Percentiles rank a stretch among this genome's conserved stretches.
phyloP scores from a whole-genome alignment of 1,140 invertebrate genomes.

The Trichogramma pretiosum region DNA sequence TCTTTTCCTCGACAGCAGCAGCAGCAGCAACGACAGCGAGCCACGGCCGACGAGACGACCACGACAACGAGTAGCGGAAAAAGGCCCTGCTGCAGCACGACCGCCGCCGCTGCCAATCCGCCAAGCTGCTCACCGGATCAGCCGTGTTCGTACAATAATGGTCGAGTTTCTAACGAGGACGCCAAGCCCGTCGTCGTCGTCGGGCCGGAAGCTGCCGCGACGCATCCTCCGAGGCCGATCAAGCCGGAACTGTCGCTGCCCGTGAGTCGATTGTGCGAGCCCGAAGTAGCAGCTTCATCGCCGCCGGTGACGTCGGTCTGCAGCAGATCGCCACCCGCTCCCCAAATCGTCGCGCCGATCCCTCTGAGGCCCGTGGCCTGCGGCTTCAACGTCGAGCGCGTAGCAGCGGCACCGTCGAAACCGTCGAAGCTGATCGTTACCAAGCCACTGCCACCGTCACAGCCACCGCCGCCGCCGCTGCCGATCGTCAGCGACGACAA shows the following conservation, averaged over 20 bases:
- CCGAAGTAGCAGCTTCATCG: not conserved
- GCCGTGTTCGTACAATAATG: too few species aligned
- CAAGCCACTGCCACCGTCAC: not conserved
- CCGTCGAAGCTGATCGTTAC: not conserved
- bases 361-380: constrained; percentile 12
- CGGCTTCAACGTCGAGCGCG: not conserved
- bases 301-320: too few species aligned
- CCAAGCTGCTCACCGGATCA: too few species aligned
- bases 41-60: not conserved
- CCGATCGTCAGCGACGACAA: constrained; percentile 26
- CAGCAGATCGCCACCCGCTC: too few species aligned
- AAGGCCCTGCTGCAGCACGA: not conserved
- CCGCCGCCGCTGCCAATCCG: not conserved
- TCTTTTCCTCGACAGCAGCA: not conserved
- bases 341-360: constrained; percentile 22
- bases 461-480: not conserved
- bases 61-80: not conserved
- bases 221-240: not conserved
- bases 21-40: too few species aligned
- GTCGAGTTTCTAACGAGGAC: not conserved
- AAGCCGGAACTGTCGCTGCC: constrained; percentile 29
- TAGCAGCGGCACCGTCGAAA: not conserved
- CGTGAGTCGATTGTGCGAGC: constrained; percentile 28
- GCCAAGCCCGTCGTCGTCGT: not conserved
- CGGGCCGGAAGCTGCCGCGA: not conserved